Evolutionary conservation across 2,113 vertebrate genomes (phyloP).

Genomic region (Raja brachyura): DNA sequence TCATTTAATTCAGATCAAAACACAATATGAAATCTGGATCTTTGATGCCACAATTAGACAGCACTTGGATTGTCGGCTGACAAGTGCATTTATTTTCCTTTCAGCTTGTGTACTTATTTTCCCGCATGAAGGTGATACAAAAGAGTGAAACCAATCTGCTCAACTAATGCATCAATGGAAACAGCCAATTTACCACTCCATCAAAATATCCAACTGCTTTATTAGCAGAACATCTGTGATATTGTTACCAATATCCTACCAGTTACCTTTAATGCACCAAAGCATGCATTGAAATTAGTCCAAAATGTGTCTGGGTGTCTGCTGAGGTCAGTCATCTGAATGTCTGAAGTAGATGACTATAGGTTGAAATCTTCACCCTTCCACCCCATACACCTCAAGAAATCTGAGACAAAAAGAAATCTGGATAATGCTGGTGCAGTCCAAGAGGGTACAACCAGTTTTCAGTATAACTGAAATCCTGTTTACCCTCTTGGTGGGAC

Average conservation of each 20-base stretch:
- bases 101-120: neutral
- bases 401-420: too few relatives aligned
- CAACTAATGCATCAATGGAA: neutral
- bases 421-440: too few relatives aligned
- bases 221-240: neutral
- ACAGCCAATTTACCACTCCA: neutral
- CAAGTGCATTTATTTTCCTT: neutral
- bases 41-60: conserved; percentile 9
- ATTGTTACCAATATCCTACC: neutral
- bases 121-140: neutral
- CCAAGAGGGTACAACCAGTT: too few relatives aligned
- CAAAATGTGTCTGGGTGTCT: neutral
- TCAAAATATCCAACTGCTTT: neutral
- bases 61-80: conserved; percentile 2
- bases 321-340: too few relatives aligned
- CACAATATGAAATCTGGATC: neutral
- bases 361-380: too few relatives aligned
- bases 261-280: neutral
- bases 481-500: too few relatives aligned
- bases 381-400: too few relatives aligned
- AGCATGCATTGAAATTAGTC: neutral
- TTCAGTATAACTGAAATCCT: too few relatives aligned
- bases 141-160: neutral
- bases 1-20: conserved; percentile 29
- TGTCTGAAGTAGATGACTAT: too few relatives aligned